A percentile compares a stretch with the other conserved stretches of the same genome.
phyloP scores from a whole-genome alignment of 2,113 vertebrate species.

The Asarcornis scutulata region DNA sequence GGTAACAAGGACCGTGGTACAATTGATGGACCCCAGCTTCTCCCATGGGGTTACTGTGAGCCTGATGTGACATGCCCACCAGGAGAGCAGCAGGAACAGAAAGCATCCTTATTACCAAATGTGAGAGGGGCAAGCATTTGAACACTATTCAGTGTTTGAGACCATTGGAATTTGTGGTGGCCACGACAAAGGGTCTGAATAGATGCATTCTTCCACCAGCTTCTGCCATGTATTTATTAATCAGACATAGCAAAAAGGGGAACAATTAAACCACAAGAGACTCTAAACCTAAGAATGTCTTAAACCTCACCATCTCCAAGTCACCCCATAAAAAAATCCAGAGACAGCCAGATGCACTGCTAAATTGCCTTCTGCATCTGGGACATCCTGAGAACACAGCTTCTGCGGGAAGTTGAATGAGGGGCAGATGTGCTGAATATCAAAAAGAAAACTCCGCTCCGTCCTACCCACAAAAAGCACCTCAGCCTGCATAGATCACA shows the following conservation, averaged over 20 bases:
- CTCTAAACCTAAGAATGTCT: background rate
- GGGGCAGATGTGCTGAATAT: background rate
- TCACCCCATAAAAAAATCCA: background rate
- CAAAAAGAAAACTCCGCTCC: background rate
- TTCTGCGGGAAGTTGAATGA: background rate
- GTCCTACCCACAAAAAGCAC: fast-evolving
- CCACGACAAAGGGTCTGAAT: background rate
- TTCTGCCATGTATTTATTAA: background rate
- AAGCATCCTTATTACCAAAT: background rate
- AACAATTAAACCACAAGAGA: background rate
- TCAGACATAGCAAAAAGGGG: background rate
- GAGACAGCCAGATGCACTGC: background rate
- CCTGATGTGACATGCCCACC: background rate
- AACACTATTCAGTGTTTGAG: background rate
- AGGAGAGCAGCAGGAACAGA: background rate
- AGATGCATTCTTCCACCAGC: background rate
- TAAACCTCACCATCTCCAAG: background rate
- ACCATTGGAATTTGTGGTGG: background rate
- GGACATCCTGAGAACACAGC: background rate
- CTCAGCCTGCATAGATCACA: background rate
- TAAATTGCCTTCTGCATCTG: background rate
- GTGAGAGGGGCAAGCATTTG: background rate
- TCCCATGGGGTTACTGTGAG: background rate
- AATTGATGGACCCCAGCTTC: background rate
- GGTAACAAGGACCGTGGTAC: background rate